Percentiles rank a stretch among this genome's conserved stretches.
Conservation (phyloP, 2,888 invertebrate species). For the Formica aserva region DNA sequence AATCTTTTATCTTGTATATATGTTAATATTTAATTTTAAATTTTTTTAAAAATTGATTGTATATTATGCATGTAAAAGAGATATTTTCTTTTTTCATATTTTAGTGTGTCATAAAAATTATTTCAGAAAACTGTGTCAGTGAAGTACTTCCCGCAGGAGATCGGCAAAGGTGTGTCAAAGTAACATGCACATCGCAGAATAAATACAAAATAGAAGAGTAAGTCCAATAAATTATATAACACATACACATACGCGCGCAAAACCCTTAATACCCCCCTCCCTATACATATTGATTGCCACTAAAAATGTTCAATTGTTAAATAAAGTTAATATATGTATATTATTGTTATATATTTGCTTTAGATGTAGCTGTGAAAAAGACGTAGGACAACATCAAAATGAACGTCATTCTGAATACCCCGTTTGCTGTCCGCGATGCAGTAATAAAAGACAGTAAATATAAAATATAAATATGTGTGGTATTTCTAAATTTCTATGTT, state of each 20-base stretch:
- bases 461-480: not conserved
- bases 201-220: slow-evolving; percentile 44
- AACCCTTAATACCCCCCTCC: not conserved
- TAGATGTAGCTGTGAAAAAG: slow-evolving; percentile 32
- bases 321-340: not conserved
- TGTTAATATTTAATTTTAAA: not conserved
- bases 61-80: not conserved
- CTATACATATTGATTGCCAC: not conserved
- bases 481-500: not conserved
- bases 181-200: slow-evolving; percentile 49
- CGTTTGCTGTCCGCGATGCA: slow-evolving; percentile 34
- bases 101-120: not conserved
- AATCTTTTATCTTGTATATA: not conserved
- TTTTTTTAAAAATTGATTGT: not conserved
- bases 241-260: too few species aligned
- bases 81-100: not conserved
- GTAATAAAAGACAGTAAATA: not conserved
- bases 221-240: slow-evolving; percentile 5
- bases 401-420: slow-evolving; percentile 41
- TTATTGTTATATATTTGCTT: slow-evolving; percentile 2
- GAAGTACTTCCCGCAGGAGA: slow-evolving; percentile 43
- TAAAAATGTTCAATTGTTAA: not conserved
- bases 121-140: slow-evolving; percentile 52
- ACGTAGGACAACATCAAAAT: slow-evolving; percentile 34
- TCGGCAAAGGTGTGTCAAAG: slow-evolving; percentile 54